These are phyloP conservation scores for Noctua comes DNA, from an alignment of 2,888 invertebrate genomes.

Conservation along the genomic window DNA sequence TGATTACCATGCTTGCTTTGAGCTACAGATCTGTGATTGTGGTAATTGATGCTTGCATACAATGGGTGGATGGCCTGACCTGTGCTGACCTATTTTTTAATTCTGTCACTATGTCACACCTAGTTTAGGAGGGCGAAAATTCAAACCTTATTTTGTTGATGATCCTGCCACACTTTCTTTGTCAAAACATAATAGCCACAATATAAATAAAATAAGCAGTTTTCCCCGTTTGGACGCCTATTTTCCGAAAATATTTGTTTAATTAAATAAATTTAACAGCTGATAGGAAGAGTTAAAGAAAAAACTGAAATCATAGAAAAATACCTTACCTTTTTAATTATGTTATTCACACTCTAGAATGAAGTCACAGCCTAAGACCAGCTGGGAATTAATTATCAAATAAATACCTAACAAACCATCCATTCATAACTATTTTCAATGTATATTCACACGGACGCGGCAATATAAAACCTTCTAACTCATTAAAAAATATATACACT, in stretches of 20 bases:
- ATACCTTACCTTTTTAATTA: constrained; percentile 64
- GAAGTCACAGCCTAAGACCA: constrained; percentile 27
- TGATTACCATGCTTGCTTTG: neutral
- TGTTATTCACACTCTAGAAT: constrained; percentile 26
- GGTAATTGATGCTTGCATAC: constrained; percentile 27
- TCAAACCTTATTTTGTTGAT: neutral
- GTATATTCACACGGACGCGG: constrained; percentile 48
- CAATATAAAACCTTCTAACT: constrained; percentile 51
- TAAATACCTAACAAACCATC: constrained; percentile 45
- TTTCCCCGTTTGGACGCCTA: neutral
- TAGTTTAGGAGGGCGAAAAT: constrained; percentile 23
- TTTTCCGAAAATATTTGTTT: constrained; percentile 7
- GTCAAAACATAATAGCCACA: neutral
- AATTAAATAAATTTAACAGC: neutral
- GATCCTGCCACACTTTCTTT: neutral
- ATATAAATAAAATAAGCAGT: neutral
- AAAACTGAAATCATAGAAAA: constrained; percentile 57
- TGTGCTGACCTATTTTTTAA: constrained; percentile 53
- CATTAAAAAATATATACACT: constrained; percentile 59
- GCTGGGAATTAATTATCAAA: constrained; percentile 67
- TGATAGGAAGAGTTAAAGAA: neutral
- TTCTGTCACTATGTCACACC: constrained; percentile 58
- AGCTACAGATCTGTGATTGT: neutral
- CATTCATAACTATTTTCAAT: constrained; percentile 50
- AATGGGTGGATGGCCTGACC: constrained; percentile 40